Percentiles rank a stretch among this genome's conserved stretches.
phyloP scores from a whole-genome alignment of 2,888 invertebrate genomes.

The Mythimna impura region DNA sequence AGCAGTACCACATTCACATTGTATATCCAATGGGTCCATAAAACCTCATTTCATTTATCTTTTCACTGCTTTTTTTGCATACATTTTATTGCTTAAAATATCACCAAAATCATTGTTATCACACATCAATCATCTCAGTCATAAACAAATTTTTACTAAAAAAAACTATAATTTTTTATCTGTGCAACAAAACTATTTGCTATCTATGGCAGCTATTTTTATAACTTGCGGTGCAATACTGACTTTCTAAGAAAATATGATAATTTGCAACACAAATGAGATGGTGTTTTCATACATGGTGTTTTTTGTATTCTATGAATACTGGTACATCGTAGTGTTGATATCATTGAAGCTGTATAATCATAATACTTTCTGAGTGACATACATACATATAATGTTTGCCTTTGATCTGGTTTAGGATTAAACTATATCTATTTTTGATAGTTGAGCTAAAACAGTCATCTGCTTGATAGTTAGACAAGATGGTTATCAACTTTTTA shows the following conservation, averaged over 20 bases:
- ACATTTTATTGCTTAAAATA: constrained; percentile 7
- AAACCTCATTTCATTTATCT: no score
- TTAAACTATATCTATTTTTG: neutral
- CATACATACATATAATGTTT: neutral
- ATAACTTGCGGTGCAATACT: constrained; percentile 29
- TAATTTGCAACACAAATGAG: constrained; percentile 61
- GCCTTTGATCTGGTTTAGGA: neutral
- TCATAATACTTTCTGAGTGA: neutral
- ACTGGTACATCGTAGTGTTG: constrained; percentile 23
- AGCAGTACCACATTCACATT: no score
- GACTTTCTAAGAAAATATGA: constrained; percentile 61
- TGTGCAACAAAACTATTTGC: constrained; percentile 12
- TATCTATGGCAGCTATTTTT: constrained; percentile 41
- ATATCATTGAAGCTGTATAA: neutral
- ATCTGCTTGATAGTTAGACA: neutral
- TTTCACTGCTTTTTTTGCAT: neutral
- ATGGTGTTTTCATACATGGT: constrained; percentile 35
- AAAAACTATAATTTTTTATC: constrained; percentile 18
- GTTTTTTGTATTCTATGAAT: constrained; percentile 51
- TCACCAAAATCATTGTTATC: constrained; percentile 15
- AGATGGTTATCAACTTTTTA: neutral
- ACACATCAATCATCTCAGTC: constrained; percentile 14
- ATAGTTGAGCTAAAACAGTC: neutral
- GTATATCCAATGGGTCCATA: no score
- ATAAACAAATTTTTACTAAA: neutral